Evolutionary conservation across 2,113 vertebrate genomes (phyloP).

Genomic region (Coreoperca whiteheadi): DNA sequence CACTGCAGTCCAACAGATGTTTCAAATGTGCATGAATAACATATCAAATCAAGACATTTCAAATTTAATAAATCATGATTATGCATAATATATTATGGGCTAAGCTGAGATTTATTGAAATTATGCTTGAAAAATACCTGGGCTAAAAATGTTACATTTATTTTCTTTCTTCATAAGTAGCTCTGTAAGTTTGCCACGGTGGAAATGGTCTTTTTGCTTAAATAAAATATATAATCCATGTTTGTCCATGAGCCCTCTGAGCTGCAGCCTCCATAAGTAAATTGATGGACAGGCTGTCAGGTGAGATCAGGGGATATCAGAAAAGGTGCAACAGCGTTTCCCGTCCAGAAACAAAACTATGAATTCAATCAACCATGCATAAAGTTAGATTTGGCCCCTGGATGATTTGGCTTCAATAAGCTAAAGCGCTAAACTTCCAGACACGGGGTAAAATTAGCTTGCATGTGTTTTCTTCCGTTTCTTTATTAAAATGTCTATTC

Average conservation of each 20-base stretch:
- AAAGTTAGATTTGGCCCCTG: not conserved
- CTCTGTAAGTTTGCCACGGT: too few relatives aligned
- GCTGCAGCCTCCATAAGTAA: not conserved
- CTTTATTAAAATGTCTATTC: conserved; percentile 30
- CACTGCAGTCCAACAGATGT: not conserved
- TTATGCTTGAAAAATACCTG: not conserved
- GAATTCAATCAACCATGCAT: not conserved
- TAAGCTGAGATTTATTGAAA: not conserved
- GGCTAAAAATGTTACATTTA: not conserved
- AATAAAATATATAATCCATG: not conserved
- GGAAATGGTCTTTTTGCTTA: not conserved
- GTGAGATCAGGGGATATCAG: conserved; percentile 2
- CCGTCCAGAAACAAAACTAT: not conserved
- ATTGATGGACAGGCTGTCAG: not conserved
- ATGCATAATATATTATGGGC: not conserved
- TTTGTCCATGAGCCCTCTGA: not conserved
- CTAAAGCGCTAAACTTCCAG: not conserved
- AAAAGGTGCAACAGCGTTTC: not conserved
- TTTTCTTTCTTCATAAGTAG: too few relatives aligned
- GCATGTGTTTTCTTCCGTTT: conserved; percentile 31
- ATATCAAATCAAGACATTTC: not conserved
- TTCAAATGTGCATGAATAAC: not conserved
- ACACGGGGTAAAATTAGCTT: conserved; percentile 29
- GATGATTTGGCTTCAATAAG: not conserved
- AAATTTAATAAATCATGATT: conserved; percentile 7